These are phyloP conservation scores for Pampusana beccarii DNA, from an alignment of 2,113 vertebrate genomes.

Conservation along the genomic window DNA sequence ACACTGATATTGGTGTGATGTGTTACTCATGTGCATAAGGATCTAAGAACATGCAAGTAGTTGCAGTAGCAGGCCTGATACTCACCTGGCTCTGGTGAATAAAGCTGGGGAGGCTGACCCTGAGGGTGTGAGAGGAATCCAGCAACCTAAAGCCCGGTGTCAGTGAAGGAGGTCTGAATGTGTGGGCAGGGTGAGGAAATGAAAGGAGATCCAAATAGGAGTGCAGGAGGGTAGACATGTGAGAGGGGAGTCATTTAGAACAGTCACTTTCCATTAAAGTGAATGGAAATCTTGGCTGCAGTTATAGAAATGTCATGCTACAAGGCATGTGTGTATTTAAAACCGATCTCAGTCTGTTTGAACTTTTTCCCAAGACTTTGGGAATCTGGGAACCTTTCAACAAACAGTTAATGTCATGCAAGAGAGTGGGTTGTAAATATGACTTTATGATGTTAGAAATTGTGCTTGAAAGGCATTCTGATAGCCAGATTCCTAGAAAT, in stretches of 20 bases:
- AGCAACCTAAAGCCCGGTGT: not conserved
- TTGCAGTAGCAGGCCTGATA: not conserved
- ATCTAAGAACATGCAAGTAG: accelerated
- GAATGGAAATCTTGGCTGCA: not conserved
- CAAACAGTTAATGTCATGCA: not conserved
- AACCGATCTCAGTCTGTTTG: not conserved
- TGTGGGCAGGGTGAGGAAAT: not conserved
- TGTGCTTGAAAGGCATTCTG: not conserved
- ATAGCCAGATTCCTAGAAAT: not conserved
- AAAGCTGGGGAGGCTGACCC: not conserved
- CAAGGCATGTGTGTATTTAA: not conserved
- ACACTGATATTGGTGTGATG: not conserved
- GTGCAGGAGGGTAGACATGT: not conserved
- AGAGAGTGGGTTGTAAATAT: not conserved
- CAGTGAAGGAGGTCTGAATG: not conserved
- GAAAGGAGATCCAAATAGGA: not conserved
- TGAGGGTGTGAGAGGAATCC: not conserved
- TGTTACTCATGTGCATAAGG: not conserved
- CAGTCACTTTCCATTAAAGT: not conserved
- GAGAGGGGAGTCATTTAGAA: not conserved
- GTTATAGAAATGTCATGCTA: not conserved
- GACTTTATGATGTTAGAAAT: not conserved
- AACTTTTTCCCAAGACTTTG: not conserved
- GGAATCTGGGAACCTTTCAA: not conserved
- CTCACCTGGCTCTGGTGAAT: not conserved